Base-by-base conservation (phyloP, 2,888 invertebrate genomes). In the Gortyna flavago region DNA sequence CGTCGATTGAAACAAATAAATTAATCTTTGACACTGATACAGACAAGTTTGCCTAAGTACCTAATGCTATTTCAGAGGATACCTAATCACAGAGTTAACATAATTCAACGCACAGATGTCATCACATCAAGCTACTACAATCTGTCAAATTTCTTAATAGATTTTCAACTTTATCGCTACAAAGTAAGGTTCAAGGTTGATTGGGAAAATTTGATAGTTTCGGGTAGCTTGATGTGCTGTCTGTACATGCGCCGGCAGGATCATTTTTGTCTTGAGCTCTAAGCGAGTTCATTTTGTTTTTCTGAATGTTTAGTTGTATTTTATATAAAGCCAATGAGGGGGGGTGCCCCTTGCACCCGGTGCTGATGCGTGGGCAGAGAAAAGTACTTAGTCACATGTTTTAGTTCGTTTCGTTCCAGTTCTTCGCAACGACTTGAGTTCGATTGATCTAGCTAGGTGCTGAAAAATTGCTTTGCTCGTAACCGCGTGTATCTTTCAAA, bases 21-120 rank as follows among this genome's bases (percentile, higher is more conserved):
- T 76, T 48, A 11, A 72, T 72, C 38, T 54, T 32, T 77, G 35
- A 77, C 29, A 29, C 18, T 44, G 13, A 72, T n/a, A n/a, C 32
- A 35, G 29, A 41, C 69, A 8, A 25, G 29, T 18, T 25, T 32
- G 11, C 38, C 35, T 64, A n/a, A 25, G 66, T 21, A 16, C 38
- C 41, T 11, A 13, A 72, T 21, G 21, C 13, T 13, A 48, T 44
- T 44, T 25, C 72, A 44, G 1, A 72, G 32, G 18, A 32, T 32
- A n/a, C n/a, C n/a, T n/a, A 25, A 41, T 29, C 16, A 18, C 25
- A 32, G 11, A 72, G 44, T n/a, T n/a, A 35, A 18, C 18, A 35
- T 13, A 72, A 70, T 21, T 44, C 32, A 44, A 11, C 7, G 7
- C 11, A n/a, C 11, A 41, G n/a, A n/a, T n/a, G n/a, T n/a, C n/a